These are phyloP conservation scores for Sialis lutaria DNA, from an alignment of 2,888 invertebrate genomes.

Conservation along the genomic window DNA sequence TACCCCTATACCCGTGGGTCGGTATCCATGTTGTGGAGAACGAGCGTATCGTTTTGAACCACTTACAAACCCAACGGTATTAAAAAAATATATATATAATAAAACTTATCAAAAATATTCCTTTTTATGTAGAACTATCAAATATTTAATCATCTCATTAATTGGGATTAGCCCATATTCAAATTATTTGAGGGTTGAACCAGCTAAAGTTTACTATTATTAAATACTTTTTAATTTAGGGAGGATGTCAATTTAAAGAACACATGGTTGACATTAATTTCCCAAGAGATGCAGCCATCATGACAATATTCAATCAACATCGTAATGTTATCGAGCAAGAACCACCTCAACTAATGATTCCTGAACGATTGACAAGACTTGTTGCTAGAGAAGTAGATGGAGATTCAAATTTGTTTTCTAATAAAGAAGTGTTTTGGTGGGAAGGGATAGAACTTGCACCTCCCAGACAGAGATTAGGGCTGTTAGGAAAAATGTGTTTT, in stretches of 20 bases:
- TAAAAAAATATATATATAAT: not conserved
- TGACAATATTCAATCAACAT: constrained; percentile 38
- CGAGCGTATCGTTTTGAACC: constrained; percentile 67
- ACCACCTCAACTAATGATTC: constrained; percentile 48
- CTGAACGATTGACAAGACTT: constrained; percentile 47
- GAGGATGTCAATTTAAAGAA: constrained; percentile 62
- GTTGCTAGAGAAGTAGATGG: constrained; percentile 27
- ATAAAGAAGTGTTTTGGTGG: constrained; percentile 55
- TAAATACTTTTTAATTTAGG: constrained; percentile 3
- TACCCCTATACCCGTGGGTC: constrained; percentile 51
- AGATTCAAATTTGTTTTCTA: not conserved
- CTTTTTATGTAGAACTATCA: too few species aligned
- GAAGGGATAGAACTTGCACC: constrained; percentile 48
- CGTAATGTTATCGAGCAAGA: constrained; percentile 41
- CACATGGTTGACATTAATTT: constrained; percentile 46
- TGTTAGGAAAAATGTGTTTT: constrained; percentile 37
- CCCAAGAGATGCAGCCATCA: constrained; percentile 46
- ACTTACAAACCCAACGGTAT: constrained; percentile 19
- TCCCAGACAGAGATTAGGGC: constrained; percentile 39
- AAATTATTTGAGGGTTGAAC: too few species aligned
- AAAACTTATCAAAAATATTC: not conserved
- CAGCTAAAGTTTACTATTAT: too few species aligned
- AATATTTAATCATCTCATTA: too few species aligned
- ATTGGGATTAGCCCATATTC: too few species aligned
- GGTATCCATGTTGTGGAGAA: constrained; percentile 79